These are phyloP conservation scores for Mycetomoellerius zeteki DNA, from an alignment of 1,140 invertebrate genomes.

Conservation along the genomic window DNA sequence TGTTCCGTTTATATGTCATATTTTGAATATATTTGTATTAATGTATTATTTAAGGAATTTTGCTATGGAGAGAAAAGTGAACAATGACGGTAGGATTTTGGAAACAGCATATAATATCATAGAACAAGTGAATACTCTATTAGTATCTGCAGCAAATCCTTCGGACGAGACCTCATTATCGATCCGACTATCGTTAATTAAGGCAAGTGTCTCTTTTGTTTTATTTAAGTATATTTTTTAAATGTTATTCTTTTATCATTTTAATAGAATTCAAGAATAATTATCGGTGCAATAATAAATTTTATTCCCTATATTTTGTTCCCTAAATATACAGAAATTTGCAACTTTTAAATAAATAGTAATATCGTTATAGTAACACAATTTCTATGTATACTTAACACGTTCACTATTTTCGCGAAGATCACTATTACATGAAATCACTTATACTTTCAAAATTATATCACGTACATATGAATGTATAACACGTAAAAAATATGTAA, in stretches of 20 bases:
- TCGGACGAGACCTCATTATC: conserved; percentile 90
- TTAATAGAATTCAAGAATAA: neutral
- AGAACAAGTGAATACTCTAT: conserved; percentile 87
- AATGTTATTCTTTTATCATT: neutral
- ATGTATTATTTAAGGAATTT: conserved; percentile 76
- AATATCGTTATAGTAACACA: neutral
- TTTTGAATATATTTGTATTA: conserved; percentile 29
- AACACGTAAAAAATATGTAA: neutral
- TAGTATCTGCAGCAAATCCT: conserved; percentile 89
- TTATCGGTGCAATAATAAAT: neutral
- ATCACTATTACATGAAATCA: conserved; percentile 8
- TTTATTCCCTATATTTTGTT: neutral
- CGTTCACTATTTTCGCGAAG: neutral
- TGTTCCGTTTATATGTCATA: neutral
- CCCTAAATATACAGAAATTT: neutral
- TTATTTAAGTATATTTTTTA: neutral
- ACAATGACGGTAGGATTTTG: conserved; percentile 78
- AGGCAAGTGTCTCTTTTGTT: conserved; percentile 86
- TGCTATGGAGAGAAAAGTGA: conserved; percentile 80
- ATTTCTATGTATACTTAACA: neutral
- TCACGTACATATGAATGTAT: neutral
- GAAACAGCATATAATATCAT: conserved; percentile 84
- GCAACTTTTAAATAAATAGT: neutral
- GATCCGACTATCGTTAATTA: conserved; percentile 89
- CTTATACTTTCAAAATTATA: conserved; percentile 4